Percentiles rank a stretch among this genome's conserved stretches.
Conservation (phyloP, 2,113 vertebrate genomes). For the Uria lomvia region DNA sequence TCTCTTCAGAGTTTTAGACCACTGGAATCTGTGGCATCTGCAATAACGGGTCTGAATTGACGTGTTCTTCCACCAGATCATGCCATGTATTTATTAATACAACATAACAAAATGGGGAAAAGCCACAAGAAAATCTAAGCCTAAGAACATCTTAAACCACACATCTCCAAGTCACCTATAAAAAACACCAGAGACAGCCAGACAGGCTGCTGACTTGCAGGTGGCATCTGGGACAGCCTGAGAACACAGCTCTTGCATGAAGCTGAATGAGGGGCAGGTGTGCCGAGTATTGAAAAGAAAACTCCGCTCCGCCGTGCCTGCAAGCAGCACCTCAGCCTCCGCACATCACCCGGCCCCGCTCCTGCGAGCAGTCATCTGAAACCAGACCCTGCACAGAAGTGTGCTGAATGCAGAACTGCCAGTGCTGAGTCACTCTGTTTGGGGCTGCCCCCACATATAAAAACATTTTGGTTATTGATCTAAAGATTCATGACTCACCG, state of each 20-base stretch:
- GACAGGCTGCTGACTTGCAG: not conserved
- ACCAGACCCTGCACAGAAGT: not conserved
- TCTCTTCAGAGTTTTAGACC: not conserved
- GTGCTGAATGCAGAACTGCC: not conserved
- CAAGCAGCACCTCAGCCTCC: not conserved
- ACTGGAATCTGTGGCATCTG: not conserved
- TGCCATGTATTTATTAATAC: not conserved
- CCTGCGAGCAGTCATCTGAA: not conserved
- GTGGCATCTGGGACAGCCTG: accelerated
- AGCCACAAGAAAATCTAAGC: not conserved
- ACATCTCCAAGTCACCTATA: not conserved
- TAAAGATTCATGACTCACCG: conserved; percentile 46
- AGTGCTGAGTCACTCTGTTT: not conserved
- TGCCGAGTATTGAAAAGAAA: not conserved
- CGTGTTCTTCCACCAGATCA: not conserved
- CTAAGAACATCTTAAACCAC: not conserved
- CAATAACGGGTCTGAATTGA: not conserved
- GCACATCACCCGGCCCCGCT: not conserved
- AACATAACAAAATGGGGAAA: not conserved
- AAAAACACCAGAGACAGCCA: not conserved
- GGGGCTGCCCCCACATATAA: conserved; percentile 53
- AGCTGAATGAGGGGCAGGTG: not conserved
- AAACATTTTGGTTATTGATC: conserved; percentile 58
- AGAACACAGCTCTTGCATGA: not conserved
- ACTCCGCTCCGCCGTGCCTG: accelerated